A percentile compares a stretch with the other conserved stretches of the same genome.
These are phyloP conservation scores for Anas platyrhynchos DNA, from an alignment of 2,113 vertebrate species.

Conservation along the genomic window DNA sequence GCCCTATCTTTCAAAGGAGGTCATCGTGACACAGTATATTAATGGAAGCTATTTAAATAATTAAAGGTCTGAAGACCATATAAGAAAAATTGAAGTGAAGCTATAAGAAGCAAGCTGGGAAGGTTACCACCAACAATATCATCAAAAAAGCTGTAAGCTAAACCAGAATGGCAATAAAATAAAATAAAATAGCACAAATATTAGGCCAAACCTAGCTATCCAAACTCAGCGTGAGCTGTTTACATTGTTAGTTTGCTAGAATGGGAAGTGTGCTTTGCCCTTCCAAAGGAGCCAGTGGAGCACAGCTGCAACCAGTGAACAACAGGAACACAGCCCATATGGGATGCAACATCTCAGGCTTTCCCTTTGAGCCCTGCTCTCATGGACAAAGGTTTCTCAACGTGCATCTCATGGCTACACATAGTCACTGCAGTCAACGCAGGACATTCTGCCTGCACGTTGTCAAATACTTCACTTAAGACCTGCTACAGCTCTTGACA, in stretches of 20 bases:
- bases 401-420: not conserved
- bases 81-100: not conserved
- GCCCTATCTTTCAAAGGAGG: not conserved
- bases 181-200: not conserved
- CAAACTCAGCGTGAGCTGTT: not conserved
- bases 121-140: not conserved
- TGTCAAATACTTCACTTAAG: not conserved
- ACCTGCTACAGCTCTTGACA: not conserved
- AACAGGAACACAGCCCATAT: rapidly evolving
- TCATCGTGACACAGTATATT: not conserved
- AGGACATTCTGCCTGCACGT: not conserved
- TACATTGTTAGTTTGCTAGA: not conserved
- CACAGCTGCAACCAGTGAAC: not conserved
- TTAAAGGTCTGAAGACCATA: not conserved
- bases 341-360: not conserved
- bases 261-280: not conserved
- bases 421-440: not conserved
- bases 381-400: not conserved
- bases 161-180: not conserved
- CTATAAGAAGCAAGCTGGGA: not conserved
- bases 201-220: not conserved
- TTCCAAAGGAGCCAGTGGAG: not conserved
- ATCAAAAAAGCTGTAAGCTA: not conserved
- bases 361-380: not conserved
- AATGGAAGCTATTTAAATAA: not conserved